A percentile compares a stretch with the other conserved stretches of the same genome.
Conservation (phyloP, 2,797 vertebrate species). For the Hydrocynus forskahlii region DNA sequence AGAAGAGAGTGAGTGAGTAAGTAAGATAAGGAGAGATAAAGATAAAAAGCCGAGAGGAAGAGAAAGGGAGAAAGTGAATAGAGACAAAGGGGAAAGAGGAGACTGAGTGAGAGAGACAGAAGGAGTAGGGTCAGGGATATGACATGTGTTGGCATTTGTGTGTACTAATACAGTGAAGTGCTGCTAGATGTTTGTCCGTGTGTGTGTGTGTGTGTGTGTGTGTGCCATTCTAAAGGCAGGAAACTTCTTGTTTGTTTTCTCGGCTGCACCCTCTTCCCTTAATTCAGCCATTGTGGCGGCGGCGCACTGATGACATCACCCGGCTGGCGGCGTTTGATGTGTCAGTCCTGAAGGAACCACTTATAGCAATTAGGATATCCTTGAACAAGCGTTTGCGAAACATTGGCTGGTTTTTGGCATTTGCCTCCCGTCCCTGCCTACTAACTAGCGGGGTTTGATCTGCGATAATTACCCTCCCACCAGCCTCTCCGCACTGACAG, state of each 20-base stretch:
- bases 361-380: conserved; percentile 99
- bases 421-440: conserved; percentile 88
- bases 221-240: conserved; percentile 61
- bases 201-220: conserved; percentile 32
- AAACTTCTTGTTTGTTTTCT: conserved; percentile 74
- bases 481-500: conserved; percentile 87
- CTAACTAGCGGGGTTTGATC: conserved; percentile 91
- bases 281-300: conserved; percentile 86
- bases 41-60: neutral
- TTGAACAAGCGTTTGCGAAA: conserved; percentile 98
- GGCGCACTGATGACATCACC: conserved; percentile 88
- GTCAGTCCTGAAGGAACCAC: conserved; percentile 93
- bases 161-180: neutral
- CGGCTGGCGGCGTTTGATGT: conserved; percentile 90
- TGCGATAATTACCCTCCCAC: conserved; percentile 93
- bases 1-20: too few relatives aligned
- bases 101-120: neutral
- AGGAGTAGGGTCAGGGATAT: conserved; percentile 5
- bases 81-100: neutral
- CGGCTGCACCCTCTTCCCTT: conserved; percentile 73
- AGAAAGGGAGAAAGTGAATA: neutral
- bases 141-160: conserved; percentile 4
- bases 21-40: neutral
- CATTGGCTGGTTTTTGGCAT: conserved; percentile 90
- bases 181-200: neutral